These are phyloP conservation scores for Geotrypetes seraphini DNA, from an alignment of 2,797 vertebrate genomes.

Conservation along the genomic window DNA sequence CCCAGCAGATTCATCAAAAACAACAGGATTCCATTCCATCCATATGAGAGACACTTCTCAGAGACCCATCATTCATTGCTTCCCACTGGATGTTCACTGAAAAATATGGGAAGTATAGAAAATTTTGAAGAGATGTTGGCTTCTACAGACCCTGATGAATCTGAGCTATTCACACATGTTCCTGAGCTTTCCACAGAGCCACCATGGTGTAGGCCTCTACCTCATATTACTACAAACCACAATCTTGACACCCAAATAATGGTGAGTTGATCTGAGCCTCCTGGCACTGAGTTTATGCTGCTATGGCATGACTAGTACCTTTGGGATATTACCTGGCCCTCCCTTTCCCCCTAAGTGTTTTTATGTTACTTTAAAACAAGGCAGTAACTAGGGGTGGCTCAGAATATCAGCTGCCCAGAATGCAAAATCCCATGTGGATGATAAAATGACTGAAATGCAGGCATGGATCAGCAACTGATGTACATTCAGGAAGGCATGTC, in stretches of 20 bases:
- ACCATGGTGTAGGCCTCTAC: conserved; percentile 45
- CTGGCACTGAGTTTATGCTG: too few relatives aligned
- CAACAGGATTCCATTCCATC: conserved; percentile 62
- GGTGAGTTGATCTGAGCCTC: conserved; percentile 33
- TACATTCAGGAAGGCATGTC: too few relatives aligned
- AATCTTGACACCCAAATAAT: conserved; percentile 43
- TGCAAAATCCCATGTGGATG: too few relatives aligned
- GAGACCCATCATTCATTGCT: conserved; percentile 42
- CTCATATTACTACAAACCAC: conserved; percentile 31
- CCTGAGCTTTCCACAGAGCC: conserved; percentile 33
- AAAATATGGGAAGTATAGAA: conserved; percentile 24
- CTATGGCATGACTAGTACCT: too few relatives aligned
- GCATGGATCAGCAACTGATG: too few relatives aligned
- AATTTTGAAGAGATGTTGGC: conserved; percentile 38
- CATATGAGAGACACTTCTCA: conserved; percentile 64
- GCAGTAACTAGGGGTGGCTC: too few relatives aligned
- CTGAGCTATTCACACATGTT: conserved; percentile 37
- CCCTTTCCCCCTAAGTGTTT: too few relatives aligned
- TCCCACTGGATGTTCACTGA: conserved; percentile 45
- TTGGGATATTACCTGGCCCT: too few relatives aligned
- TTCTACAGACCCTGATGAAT: conserved; percentile 18
- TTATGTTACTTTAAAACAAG: too few relatives aligned
- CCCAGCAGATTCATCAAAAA: conserved; percentile 41
- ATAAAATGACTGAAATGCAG: too few relatives aligned
- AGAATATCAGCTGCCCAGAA: too few relatives aligned